These are phyloP conservation scores for Sarcophaga variegata DNA, from an alignment of 2,888 invertebrate species.

Conservation along the genomic window DNA sequence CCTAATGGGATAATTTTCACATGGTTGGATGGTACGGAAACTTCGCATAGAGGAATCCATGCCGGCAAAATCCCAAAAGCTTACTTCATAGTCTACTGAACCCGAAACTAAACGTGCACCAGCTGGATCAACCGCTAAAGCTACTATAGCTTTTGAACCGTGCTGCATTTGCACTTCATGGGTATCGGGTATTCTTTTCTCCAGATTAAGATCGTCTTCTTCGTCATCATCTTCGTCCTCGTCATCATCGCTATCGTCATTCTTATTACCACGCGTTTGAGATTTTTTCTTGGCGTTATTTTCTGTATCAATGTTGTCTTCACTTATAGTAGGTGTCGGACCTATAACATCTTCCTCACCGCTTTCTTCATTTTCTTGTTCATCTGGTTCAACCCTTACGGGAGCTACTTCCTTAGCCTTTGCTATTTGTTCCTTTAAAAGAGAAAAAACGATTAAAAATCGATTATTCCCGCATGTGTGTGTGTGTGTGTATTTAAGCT, in stretches of 20 bases:
- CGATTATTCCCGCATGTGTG: not conserved
- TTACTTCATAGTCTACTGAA: constrained; percentile 97
- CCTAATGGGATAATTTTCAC: constrained; percentile 97
- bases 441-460: not conserved
- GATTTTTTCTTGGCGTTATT: constrained; percentile 13
- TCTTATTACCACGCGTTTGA: constrained; percentile 61
- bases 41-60: constrained; percentile 97
- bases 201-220: constrained; percentile 81
- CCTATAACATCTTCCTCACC: constrained; percentile 76
- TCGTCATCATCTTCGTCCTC: constrained; percentile 84
- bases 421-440: constrained; percentile 80
- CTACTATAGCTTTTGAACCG: constrained; percentile 94
- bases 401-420: constrained; percentile 79
- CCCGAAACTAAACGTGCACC: constrained; percentile 94
- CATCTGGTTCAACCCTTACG: constrained; percentile 73
- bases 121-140: constrained; percentile 95
- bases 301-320: not conserved
- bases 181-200: constrained; percentile 87
- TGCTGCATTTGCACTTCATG: constrained; percentile 94
- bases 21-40: constrained; percentile 96
- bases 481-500: not conserved
- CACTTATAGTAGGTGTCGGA: constrained; percentile 74
- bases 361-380: constrained; percentile 70
- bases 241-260: constrained; percentile 82
- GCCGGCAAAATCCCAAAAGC: constrained; percentile 99